Evolutionary conservation across 2,113 vertebrate genomes (phyloP).

Genomic region (Camelus dromedarius): DNA sequence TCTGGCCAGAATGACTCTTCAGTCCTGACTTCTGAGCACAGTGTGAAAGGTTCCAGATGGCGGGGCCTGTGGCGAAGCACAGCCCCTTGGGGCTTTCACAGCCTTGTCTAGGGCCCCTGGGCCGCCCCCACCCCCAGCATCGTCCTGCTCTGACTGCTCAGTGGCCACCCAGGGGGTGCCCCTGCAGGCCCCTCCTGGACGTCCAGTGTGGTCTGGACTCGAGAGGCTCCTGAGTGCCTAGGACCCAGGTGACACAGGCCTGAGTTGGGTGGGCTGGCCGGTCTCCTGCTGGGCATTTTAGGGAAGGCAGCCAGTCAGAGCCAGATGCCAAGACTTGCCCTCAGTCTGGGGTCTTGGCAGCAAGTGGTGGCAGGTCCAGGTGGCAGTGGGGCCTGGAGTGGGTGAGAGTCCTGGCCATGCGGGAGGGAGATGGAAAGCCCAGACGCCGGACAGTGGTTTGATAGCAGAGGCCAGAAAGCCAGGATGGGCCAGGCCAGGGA

Average conservation of each 20-base stretch:
- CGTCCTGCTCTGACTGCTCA: not conserved
- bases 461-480: not conserved
- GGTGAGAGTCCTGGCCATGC: too few relatives aligned
- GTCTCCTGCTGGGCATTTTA: not conserved
- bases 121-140: not conserved
- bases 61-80: not conserved
- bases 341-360: not conserved
- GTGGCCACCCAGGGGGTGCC: not conserved
- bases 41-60: not conserved
- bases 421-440: too few relatives aligned
- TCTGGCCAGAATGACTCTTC: not conserved
- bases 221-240: not conserved
- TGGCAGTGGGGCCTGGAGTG: not conserved
- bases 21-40: not conserved
- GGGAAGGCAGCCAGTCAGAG: not conserved
- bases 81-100: not conserved
- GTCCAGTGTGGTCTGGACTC: not conserved
- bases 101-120: not conserved
- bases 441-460: not conserved
- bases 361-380: not conserved
- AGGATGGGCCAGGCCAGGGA: not conserved
- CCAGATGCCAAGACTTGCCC: not conserved
- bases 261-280: not conserved
- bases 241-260: too few relatives aligned
- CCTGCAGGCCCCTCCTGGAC: not conserved